phyloP scores from a whole-genome alignment of 2,888 invertebrate genomes.

The Hyppa rectilinea region DNA sequence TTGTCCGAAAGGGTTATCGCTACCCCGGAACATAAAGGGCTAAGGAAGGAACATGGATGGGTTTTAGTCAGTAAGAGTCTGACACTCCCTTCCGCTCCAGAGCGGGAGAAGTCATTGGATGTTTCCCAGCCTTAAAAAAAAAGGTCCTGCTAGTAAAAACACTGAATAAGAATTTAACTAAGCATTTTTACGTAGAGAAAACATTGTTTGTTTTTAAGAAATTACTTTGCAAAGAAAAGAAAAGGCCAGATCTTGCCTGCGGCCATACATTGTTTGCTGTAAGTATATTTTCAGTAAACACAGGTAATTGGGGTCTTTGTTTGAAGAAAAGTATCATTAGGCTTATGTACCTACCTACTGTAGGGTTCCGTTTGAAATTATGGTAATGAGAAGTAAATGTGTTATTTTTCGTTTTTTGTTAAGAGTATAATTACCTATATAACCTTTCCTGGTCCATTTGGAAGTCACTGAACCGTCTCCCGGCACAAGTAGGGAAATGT shows the following conservation, averaged over 20 bases:
- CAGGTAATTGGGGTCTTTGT: constrained; percentile 50
- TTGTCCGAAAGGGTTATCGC: too few relatives aligned
- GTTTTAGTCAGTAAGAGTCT: too few relatives aligned
- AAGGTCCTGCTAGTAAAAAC: constrained; percentile 9
- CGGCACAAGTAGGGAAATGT: too few relatives aligned
- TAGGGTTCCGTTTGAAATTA: constrained; percentile 13
- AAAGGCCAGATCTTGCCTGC: constrained; percentile 33
- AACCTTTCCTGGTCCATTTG: too few relatives aligned
- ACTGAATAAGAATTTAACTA: constrained; percentile 51
- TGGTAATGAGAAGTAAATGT: constrained; percentile 3
- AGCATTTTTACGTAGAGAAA: constrained; percentile 30
- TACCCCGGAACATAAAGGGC: too few relatives aligned
- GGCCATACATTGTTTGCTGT: constrained; percentile 43
- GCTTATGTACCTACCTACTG: not conserved
- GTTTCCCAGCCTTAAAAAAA: too few relatives aligned
- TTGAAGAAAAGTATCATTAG: constrained; percentile 38
- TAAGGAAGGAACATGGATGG: too few relatives aligned
- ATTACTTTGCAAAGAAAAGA: constrained; percentile 30
- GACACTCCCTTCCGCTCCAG: too few relatives aligned
- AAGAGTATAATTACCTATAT: too few relatives aligned
- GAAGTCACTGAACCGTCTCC: too few relatives aligned
- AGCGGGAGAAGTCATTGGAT: too few relatives aligned
- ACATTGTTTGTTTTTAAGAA: constrained; percentile 33
- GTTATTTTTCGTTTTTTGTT: too few relatives aligned
- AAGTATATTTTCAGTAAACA: constrained; percentile 27